Base-by-base conservation (phyloP, 2,888 invertebrate genomes). In the Limnephilus lunatus region DNA sequence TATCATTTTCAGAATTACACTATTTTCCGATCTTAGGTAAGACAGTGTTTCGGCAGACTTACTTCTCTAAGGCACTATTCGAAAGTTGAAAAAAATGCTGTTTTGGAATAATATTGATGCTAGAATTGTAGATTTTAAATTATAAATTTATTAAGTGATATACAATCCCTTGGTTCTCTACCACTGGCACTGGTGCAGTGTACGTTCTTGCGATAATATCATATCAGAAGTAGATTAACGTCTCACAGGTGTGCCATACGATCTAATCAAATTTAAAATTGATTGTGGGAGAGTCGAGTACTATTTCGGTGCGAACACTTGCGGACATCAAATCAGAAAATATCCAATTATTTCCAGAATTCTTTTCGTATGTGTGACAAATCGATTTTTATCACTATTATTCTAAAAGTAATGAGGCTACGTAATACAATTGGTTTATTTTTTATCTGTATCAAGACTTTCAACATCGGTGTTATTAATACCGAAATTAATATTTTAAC, bases 241-340 rank as follows among this genome's bases (percentile, higher is more conserved):
- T 86, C 86, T n/a, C 87, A 92, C 92, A 92, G 92, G 92, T 92
- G 92, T 86, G 91, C 85, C 86, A 32, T 25, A 82, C 31, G 88
- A 89, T 91, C 86, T 35, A 85, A 85, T 68, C n/a, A n/a, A 5
- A 19, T 68, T 68, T 68, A n/a, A n/a, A 25, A 25, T n/a, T 86
- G 44, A 30, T 39, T 44, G 80, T 81, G 39, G 90, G 80, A 85
- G 48, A 80, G 85, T 90, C 44, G n/a, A 32, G 91, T 92, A 68
- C 91, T 53, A 90, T 81, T 90, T 90, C 48, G 68, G 92, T 92
- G 92, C 92, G 90, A 91, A 92, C 92, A 92, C 92, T 92, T 92
- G 92, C 86, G 86, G 86, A 15, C n/a, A 86, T 25, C 48, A 44
- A 86, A 12, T 86, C 85, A 85, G 85, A 85, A 39, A 32, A 31